Evolutionary conservation across 1,140 invertebrate species (phyloP).

Genomic region (Drosophila kanapiae): DNA sequence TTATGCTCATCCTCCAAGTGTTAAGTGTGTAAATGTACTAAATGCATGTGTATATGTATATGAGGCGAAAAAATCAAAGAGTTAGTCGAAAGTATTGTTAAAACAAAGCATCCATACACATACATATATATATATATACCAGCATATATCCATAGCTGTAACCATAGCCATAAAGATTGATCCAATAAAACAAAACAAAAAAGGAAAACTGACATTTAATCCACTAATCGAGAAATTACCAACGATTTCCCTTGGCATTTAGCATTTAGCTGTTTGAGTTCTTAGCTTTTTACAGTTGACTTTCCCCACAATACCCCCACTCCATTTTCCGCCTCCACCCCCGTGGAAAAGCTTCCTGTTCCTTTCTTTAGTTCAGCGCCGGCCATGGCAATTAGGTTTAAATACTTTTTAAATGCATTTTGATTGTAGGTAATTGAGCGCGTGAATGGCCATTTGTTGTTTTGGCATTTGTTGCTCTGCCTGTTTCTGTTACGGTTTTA

Average conservation of each 20-base stretch:
- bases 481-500: slow-evolving; percentile 13
- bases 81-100: slow-evolving; percentile 4
- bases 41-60: slow-evolving; percentile 25
- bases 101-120: background rate
- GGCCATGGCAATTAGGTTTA: slow-evolving; percentile 66
- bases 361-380: slow-evolving; percentile 1
- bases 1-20: slow-evolving; percentile 24
- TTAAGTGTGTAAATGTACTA: slow-evolving; percentile 38
- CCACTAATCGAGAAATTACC: slow-evolving; percentile 13
- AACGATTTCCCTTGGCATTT: slow-evolving; percentile 24
- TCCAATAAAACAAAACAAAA: background rate
- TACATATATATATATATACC: background rate
- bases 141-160: slow-evolving; percentile 1
- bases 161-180: slow-evolving; percentile 7
- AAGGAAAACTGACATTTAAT: slow-evolving; percentile 1
- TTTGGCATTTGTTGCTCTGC: slow-evolving; percentile 34
- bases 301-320: background rate
- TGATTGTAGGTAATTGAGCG: slow-evolving; percentile 76
- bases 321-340: background rate
- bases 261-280: background rate
- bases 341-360: background rate
- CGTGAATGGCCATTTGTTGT: slow-evolving; percentile 59
- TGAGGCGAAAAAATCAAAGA: slow-evolving; percentile 22
- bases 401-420: slow-evolving; percentile 80
- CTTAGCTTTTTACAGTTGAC: slow-evolving; percentile 8